Base-by-base conservation (phyloP, 2,888 invertebrate species). In the Nemapogon koenigi region DNA sequence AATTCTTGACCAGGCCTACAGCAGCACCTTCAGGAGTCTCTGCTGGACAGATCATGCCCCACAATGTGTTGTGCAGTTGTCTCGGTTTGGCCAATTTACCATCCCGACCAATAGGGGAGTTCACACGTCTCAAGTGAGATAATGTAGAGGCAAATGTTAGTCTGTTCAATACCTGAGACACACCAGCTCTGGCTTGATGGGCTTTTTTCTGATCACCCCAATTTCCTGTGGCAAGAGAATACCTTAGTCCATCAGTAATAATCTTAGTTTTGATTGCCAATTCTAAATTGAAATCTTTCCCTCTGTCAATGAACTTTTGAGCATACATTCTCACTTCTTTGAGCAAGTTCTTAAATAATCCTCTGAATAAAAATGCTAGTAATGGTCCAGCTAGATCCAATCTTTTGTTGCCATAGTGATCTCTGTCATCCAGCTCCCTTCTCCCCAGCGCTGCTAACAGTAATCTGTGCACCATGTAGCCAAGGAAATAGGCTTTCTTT, bases 121-220 rank as follows among this genome's bases (percentile, higher is more conserved):
- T 99, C 1, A 99, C 94, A 52, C 99, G 89, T 32, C 99, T 82
- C 55, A 99, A 87, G 86, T 99, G 99, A 6, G 98, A 98, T 44
- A 99, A 78, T 0, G 99, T 99, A 0, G 99, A 99, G 3, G 97
- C 98, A 79, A 97, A 99, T 0, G 99, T 99, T 47, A 99, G 78
- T 50, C 99, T 84, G 65, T 99, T 99, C 69, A 99, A 90, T 71
- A 99, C 98, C 83, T 97, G 94, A 33, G 95, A 94, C 16, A 97
- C 97, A 33, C 97, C 97, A 50, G 96, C 96, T 70, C 97, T 83
- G 15, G 95, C 97, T 75, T 97, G 96, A 86, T 99, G 98, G 40
- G 99, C 99, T 65, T 99, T 99, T 71, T 99, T 99, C 75, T 99
- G 99, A 65, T 99, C 99, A 33, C 99, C 99, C 99, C 99, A 99